Evolutionary conservation across 2,113 vertebrate genomes (phyloP).

Genomic region (Xiphias gladius): DNA sequence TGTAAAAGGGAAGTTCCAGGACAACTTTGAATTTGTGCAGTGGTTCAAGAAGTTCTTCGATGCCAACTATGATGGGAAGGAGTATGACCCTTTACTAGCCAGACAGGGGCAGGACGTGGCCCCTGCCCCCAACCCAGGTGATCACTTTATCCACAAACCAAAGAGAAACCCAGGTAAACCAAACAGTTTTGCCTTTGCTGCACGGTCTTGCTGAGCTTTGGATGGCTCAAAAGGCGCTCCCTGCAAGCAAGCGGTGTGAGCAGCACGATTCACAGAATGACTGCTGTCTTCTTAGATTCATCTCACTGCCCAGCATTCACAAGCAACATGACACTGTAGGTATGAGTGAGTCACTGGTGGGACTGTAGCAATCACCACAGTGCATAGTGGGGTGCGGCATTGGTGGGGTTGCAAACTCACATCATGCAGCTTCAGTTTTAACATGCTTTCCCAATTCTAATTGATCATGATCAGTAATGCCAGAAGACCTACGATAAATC

Average conservation of each 20-base stretch:
- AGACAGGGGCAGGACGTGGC: conserved; percentile 96
- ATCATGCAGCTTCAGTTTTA: conserved; percentile 1
- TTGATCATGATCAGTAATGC: conserved; percentile 4
- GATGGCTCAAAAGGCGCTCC: conserved; percentile 74
- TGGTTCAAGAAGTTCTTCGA: conserved; percentile 99
- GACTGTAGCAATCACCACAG: conserved; percentile 9
- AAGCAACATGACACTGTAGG: conserved; percentile 47
- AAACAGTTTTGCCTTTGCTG: conserved; percentile 70
- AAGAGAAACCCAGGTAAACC: conserved; percentile 95
- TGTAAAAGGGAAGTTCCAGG: conserved; percentile 98
- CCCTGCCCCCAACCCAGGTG: conserved; percentile 96
- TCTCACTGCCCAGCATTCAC: conserved; percentile 63
- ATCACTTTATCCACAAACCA: conserved; percentile 97
- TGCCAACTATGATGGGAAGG: conserved; percentile 98
- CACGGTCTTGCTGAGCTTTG: conserved; percentile 83
- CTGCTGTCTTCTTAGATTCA: conserved; percentile 57
- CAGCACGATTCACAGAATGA: conserved; percentile 74
- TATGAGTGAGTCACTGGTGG: conserved; percentile 35
- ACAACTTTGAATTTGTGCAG: conserved; percentile 99
- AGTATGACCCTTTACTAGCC: conserved; percentile 94
- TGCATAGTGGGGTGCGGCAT: conserved; percentile 23
- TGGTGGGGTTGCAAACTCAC: conserved; percentile 5
- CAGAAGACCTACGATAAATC: conserved; percentile 13
- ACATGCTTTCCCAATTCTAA: conserved; percentile 19
- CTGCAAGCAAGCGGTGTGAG: conserved; percentile 76